Evolutionary conservation across 2,113 vertebrate genomes (phyloP), one percentile per base, ranked within the genome.

Genomic region (Myotis lucifugus): DNA sequence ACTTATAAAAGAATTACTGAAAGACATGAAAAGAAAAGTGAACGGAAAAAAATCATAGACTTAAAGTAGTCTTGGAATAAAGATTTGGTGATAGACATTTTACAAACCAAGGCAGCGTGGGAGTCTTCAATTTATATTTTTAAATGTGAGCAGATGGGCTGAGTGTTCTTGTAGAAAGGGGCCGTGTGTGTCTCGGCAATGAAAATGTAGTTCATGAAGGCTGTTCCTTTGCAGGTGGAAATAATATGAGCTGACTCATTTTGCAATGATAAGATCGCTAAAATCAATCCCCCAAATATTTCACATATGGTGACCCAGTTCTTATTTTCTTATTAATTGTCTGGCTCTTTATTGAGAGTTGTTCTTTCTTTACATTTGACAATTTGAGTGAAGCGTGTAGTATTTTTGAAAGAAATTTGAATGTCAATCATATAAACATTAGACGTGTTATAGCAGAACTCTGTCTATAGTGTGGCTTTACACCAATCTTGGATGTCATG

Each of bases 171-270:
- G 97, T 78, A 97, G 97, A 97, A 97, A 97, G 96, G 97, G 93
- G 82, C 92, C 96, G 88, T 97, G 88, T 97, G 82, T 96, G 88
- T 97, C 90, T 97, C 0, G 96, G 82, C 54, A 56, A 81, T 91
- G 94, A 81, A 93, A 96, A 96, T 97, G 95, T 94, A 95, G 95
- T 96, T 96, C 94, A 92, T 74, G 78, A 94, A 96, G 97, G 97
- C 96, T 97, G 97, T 97, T 97, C 97, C 97, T 97, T 97, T 97
- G 95, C 96, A 97, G 97, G 96, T 97, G 96, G 92, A 88, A 90
- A 96, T 93, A 96, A 96, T 91, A 56, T 79, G 76, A 94, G 81
- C 95, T 97, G 96, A 95, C 94, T 97, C 95, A 94, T 78, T 95
- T 85, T 76, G 73, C 92, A 81, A 40, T 73, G 85, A 79, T 70